Conservation (phyloP, 2,888 invertebrate species). For the Sarcophaga carnaria region DNA sequence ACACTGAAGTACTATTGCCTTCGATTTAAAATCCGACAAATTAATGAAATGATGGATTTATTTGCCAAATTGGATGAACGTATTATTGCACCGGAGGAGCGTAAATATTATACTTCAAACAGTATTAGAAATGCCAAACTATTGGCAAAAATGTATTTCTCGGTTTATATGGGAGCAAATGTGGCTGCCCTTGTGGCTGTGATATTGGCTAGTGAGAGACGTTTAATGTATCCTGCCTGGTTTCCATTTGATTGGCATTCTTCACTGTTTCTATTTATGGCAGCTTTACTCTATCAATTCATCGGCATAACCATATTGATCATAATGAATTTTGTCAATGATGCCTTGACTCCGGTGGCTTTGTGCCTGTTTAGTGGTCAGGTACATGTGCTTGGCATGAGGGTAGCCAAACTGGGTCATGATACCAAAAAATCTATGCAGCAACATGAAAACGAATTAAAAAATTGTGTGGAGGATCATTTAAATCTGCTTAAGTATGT, state of each 20-base stretch:
- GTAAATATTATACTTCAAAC: conserved; percentile 48
- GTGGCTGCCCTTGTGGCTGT: conserved; percentile 54
- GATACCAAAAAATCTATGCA: conserved; percentile 38
- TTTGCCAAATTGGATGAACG: conserved; percentile 61
- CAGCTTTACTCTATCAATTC: conserved; percentile 65
- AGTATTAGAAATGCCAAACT: conserved; percentile 6
- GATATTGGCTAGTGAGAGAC: conserved; percentile 53
- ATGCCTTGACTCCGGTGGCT: conserved; percentile 60
- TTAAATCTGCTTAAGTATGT: conserved; percentile 66
- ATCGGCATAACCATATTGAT: conserved; percentile 67
- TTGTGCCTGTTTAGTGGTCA: conserved; percentile 70
- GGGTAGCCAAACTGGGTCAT: conserved; percentile 66
- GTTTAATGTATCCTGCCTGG: conserved; percentile 71
- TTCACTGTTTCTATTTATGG: conserved; percentile 48
- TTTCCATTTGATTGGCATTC: conserved; percentile 69
- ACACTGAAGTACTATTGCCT: conserved; percentile 63
- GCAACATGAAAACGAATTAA: conserved; percentile 62
- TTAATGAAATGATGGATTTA: conserved; percentile 52
- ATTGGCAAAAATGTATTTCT: conserved; percentile 43
- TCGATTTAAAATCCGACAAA: conserved; percentile 59
- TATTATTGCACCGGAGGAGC: conserved; percentile 52
- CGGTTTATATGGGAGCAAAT: conserved; percentile 53
- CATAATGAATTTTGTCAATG: conserved; percentile 65
- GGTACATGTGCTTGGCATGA: conserved; percentile 64
- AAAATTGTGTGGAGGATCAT: conserved; percentile 69